These are phyloP conservation scores for Pangasius sanitwongsei DNA, from an alignment of 2,797 vertebrate species.

Conservation along the genomic window DNA sequence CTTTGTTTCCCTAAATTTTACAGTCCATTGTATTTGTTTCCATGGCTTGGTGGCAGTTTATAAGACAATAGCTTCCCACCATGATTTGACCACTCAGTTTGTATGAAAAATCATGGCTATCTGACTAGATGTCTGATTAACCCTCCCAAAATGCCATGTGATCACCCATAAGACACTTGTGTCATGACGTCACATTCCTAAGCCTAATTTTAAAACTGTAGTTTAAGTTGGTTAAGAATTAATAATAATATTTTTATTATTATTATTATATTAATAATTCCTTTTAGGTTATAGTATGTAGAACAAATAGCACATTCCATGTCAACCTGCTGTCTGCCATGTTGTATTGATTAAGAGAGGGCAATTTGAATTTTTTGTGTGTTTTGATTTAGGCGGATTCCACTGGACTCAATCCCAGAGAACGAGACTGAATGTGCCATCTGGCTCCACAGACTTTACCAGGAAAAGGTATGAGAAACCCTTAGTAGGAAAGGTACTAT, in stretches of 20 bases:
- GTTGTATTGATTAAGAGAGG: background rate
- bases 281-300: background rate
- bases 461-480: conserved; percentile 86
- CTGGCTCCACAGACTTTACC: conserved; percentile 96
- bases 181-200: background rate
- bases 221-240: background rate
- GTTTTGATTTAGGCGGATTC: conserved; percentile 83
- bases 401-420: conserved; percentile 87
- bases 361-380: conserved; percentile 1
- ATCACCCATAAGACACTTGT: background rate
- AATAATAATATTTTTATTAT: background rate
- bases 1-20: background rate
- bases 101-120: no score
- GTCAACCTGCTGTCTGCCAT: background rate
- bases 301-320: background rate
- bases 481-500: background rate
- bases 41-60: background rate
- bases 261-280: no score
- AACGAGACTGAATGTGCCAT: conserved; percentile 84
- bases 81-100: background rate
- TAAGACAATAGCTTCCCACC: background rate
- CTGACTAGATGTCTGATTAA: background rate
- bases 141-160: background rate
- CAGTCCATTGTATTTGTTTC: background rate
- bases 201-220: background rate